A percentile compares a stretch with the other conserved stretches of the same genome.
Conservation (phyloP, 1,140 invertebrate genomes). For the Monochamus saltuarius region DNA sequence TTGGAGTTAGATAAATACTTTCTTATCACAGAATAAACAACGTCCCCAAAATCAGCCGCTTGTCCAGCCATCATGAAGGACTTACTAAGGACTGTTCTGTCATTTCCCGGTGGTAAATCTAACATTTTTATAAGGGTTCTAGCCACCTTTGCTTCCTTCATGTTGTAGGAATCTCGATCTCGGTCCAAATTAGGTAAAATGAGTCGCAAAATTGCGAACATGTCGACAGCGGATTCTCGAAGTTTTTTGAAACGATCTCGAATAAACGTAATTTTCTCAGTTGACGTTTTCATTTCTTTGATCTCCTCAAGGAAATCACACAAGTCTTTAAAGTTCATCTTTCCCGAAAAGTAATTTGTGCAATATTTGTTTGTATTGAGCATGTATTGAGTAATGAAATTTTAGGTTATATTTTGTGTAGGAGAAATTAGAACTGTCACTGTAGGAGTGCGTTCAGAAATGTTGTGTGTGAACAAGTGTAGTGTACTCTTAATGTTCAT, state of each 20-base stretch:
- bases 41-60: conserved; percentile 72
- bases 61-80: conserved; percentile 41
- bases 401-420: no score
- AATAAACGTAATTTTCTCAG: conserved; percentile 31
- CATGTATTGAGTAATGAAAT: no score
- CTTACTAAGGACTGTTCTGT: conserved; percentile 66
- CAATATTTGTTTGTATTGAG: no score
- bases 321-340: conserved; percentile 37
- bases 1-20: conserved; percentile 58
- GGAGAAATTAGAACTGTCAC: no score
- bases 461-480: no score
- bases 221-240: conserved; percentile 34
- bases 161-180: conserved; percentile 63
- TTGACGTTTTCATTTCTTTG: conserved; percentile 13
- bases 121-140: conserved; percentile 69
- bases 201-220: conserved; percentile 71
- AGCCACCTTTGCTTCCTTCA: conserved; percentile 67
- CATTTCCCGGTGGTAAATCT: conserved; percentile 63
- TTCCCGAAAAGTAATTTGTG: neutral
- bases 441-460: no score
- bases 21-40: conserved; percentile 68
- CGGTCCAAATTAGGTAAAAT: conserved; percentile 70
- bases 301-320: conserved; percentile 36
- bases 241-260: conserved; percentile 30
- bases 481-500: no score